These are phyloP conservation scores for Fragum sueziense DNA, from an alignment of 2,888 invertebrate species.

Conservation along the genomic window DNA sequence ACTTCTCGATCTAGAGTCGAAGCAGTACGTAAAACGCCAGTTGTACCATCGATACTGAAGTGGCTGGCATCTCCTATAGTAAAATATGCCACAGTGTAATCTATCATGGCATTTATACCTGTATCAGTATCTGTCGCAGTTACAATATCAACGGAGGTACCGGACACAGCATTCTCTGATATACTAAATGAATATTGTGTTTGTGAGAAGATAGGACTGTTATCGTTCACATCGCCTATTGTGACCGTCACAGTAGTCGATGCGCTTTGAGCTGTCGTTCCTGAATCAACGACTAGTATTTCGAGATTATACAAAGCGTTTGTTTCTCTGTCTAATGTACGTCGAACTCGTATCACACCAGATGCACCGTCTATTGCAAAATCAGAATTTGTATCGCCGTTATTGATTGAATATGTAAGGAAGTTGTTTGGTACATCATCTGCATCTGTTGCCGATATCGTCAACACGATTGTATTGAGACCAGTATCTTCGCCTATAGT, in stretches of 20 bases:
- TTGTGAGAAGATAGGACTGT: slow-evolving; percentile 65
- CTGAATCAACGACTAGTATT: slow-evolving; percentile 63
- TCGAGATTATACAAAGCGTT: slow-evolving; percentile 63
- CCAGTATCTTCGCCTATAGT: background rate
- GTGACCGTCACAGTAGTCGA: slow-evolving; percentile 66
- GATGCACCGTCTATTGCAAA: slow-evolving; percentile 66
- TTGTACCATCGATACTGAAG: slow-evolving; percentile 57
- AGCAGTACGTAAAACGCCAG: slow-evolving; percentile 61
- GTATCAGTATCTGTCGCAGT: slow-evolving; percentile 69
- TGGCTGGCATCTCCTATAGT: slow-evolving; percentile 58
- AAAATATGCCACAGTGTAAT: slow-evolving; percentile 57
- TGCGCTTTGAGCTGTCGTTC: slow-evolving; percentile 52
- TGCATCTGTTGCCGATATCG: slow-evolving; percentile 59
- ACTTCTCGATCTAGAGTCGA: slow-evolving; percentile 66
- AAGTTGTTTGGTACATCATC: slow-evolving; percentile 62
- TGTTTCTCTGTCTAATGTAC: slow-evolving; percentile 73
- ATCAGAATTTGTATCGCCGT: slow-evolving; percentile 65
- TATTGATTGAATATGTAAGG: slow-evolving; percentile 32
- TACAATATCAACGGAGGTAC: slow-evolving; percentile 61
- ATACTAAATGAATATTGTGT: slow-evolving; percentile 65
- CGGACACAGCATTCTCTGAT: slow-evolving; percentile 66
- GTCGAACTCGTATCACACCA: slow-evolving; percentile 67
- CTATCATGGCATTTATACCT: slow-evolving; percentile 64
- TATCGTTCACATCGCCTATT: slow-evolving; percentile 73
- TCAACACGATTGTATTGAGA: slow-evolving; percentile 1